phyloP scores from a whole-genome alignment of 2,888 invertebrate genomes.

The Cheilosia soror region DNA sequence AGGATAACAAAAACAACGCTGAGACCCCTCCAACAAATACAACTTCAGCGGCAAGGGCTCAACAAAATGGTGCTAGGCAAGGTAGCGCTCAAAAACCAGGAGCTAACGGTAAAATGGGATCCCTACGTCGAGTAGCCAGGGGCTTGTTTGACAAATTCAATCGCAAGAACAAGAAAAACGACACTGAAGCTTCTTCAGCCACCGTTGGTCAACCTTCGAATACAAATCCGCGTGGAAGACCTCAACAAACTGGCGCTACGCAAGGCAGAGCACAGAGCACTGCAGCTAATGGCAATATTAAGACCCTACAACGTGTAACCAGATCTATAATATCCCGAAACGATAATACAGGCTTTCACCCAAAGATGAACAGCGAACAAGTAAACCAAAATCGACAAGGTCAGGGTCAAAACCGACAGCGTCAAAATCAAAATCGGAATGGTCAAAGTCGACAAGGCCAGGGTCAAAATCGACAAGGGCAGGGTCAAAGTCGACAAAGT shows the following conservation, averaged over 20 bases:
- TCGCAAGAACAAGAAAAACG: neutral
- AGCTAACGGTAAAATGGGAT: neutral
- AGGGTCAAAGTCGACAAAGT: slow-evolving; percentile 13
- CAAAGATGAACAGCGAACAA: neutral
- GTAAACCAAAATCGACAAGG: neutral
- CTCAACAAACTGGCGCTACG: neutral
- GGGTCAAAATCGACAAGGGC: neutral
- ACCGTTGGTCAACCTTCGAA: neutral
- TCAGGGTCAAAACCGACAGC: neutral
- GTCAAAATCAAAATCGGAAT: neutral
- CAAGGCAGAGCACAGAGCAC: too few species aligned
- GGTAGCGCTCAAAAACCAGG: neutral
- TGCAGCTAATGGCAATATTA: too few species aligned
- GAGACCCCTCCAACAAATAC: neutral
- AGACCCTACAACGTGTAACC: neutral
- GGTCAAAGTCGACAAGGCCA: neutral
- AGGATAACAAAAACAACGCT: neutral
- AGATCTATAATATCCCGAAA: neutral
- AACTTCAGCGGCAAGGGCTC: neutral
- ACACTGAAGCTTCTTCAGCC: neutral
- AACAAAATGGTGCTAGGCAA: neutral
- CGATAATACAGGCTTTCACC: neutral
- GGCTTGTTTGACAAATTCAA: neutral
- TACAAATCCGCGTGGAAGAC: neutral
- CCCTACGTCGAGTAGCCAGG: neutral